A percentile compares a stretch with the other conserved stretches of the same genome.
phyloP scores from a whole-genome alignment of 1,140 invertebrate genomes.

The Diorhabda carinulata region DNA sequence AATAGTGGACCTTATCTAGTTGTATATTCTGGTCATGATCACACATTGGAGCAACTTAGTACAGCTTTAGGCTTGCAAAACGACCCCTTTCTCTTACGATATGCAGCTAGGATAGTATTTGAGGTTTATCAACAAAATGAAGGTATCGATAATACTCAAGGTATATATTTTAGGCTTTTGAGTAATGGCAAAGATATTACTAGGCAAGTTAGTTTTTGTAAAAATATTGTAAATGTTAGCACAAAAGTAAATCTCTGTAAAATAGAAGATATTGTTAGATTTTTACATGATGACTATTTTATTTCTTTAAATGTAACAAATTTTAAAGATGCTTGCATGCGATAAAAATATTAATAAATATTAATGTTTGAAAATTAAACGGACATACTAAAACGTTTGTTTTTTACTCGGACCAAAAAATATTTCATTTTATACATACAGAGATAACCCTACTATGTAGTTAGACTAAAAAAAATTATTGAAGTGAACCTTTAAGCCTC shows the following conservation, averaged over 20 bases:
- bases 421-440: not conserved
- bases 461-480: too few species aligned
- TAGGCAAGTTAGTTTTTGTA: constrained; percentile 75
- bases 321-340: constrained; percentile 73
- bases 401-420: not conserved
- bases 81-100: constrained; percentile 62
- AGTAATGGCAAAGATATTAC: constrained; percentile 87
- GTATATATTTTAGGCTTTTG: constrained; percentile 77
- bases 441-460: too few species aligned
- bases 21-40: constrained; percentile 88
- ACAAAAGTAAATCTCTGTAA: constrained; percentile 66
- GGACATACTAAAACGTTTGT: not conserved
- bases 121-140: constrained; percentile 65
- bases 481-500: too few species aligned
- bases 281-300: constrained; percentile 83
- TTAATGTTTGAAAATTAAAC: not conserved
- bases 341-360: constrained; percentile 4
- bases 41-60: constrained; percentile 78
- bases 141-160: constrained; percentile 51
- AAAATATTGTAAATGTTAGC: constrained; percentile 52
- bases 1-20: constrained; percentile 75
- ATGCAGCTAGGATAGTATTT: constrained; percentile 80
- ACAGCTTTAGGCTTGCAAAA: constrained; percentile 68
- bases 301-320: constrained; percentile 73
- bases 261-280: constrained; percentile 78